Evolutionary conservation across 2,113 vertebrate genomes (phyloP), one percentile per base, ranked within the genome.

Genomic region (Pagrus major): DNA sequence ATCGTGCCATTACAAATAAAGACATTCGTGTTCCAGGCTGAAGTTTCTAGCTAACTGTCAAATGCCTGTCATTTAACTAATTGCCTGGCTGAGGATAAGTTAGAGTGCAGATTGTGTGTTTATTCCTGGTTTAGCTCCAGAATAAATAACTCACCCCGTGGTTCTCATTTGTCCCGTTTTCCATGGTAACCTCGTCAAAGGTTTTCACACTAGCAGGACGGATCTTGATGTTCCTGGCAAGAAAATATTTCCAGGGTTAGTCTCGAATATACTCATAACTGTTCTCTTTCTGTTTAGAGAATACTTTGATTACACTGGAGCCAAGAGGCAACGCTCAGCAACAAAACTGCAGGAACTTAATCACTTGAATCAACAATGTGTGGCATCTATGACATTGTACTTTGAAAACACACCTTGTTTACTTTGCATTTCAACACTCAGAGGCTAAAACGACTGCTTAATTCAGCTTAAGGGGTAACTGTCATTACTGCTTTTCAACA

Each of bases 201-300:
- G 96, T 98, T 93, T 97, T 98, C 79, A 97, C 94, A 52, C 96
- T 97, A 66, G 93, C 93, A 6, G 97, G 97, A 51, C 96, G 94
- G 85, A 96, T 94, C 92, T 97, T 95, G 84, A 95, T 93, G 89
- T 88, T 96, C 93, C 95, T 96, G 74, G 73, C 12, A 33, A 51
- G 16, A 83, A 86, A 59, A 83, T 41, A 86, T 51, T 74, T 80
- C 55, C 29, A 65, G n/a, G 4, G n/a, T 87, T 31, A 82, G 75
- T 76, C 35, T 72, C 54, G 23, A 66, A 65, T 74, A 65, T 4
- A 61, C 61, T 47, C 16, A 21, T 12, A 39, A 76, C 71, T 20
- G 11, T 64, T 65, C 61, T 64, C 51, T 25, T 68, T 71, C 59
- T 29, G 37, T 66, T 76, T 52, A 41, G 41, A 78, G 54, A 85